Conservation (phyloP, 2,797 vertebrate species). For the Lepus townsendii region DNA sequence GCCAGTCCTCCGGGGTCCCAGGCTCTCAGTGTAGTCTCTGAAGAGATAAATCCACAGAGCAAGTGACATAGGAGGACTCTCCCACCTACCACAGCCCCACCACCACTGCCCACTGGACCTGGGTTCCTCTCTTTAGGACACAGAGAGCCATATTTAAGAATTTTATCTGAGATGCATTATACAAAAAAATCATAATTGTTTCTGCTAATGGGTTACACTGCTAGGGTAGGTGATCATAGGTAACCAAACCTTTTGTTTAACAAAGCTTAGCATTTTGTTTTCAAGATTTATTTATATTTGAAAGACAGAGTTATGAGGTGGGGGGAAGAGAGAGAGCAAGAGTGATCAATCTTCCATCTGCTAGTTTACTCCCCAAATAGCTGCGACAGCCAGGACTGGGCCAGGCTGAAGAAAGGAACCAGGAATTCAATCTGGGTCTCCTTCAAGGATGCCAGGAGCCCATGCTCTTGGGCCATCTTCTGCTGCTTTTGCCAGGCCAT, state of each 20-base stretch:
- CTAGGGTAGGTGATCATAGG: neutral
- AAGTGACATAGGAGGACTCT: neutral
- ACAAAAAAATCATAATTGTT: neutral
- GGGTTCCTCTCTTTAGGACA: neutral
- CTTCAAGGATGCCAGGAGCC: too few relatives aligned
- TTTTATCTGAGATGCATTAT: neutral
- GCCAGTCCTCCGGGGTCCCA: neutral
- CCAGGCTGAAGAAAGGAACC: too few relatives aligned
- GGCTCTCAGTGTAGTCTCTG: constrained; percentile 40
- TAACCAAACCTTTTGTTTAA: neutral
- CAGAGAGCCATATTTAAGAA: neutral
- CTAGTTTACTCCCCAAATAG: too few relatives aligned
- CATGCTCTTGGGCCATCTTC: too few relatives aligned
- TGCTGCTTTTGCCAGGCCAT: too few relatives aligned
- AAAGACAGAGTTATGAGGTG: too few relatives aligned
- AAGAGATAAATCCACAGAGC: neutral
- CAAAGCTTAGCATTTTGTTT: neutral
- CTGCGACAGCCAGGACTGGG: too few relatives aligned
- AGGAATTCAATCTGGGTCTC: too few relatives aligned
- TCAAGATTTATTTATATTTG: too few relatives aligned
- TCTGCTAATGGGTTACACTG: neutral
- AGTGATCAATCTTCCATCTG: too few relatives aligned
- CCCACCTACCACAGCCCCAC: neutral
- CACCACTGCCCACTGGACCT: neutral
- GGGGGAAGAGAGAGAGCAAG: too few relatives aligned